A percentile compares a stretch with the other conserved stretches of the same genome.
Evolutionary conservation across 2,113 vertebrate species (phyloP).

Genomic region (Trematocara zebra): DNA sequence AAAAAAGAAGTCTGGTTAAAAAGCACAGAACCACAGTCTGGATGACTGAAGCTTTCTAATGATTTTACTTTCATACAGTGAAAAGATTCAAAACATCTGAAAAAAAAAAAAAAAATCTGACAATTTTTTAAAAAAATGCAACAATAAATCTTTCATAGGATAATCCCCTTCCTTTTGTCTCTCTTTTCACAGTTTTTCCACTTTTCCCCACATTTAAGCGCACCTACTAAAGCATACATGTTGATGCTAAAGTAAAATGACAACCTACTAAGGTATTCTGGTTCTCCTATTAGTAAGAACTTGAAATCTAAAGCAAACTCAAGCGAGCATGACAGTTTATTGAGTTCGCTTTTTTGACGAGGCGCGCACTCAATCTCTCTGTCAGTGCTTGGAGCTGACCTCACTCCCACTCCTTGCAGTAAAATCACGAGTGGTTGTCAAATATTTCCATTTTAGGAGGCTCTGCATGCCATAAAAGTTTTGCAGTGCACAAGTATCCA

Average conservation of each 20-base stretch:
- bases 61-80: not conserved
- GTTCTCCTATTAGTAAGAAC: not conserved
- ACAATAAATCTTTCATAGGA: not conserved
- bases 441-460: slow-evolving; percentile 18
- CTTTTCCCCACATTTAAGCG: not conserved
- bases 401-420: slow-evolving; percentile 37
- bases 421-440: slow-evolving; percentile 58
- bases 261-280: not conserved
- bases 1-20: not conserved
- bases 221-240: not conserved
- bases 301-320: not conserved
- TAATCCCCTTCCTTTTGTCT: not conserved
- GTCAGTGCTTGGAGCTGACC: slow-evolving; percentile 4
- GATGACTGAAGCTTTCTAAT: not conserved
- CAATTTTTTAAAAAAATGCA: not conserved
- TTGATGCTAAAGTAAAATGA: not conserved
- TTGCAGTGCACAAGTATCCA: not conserved
- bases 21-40: not conserved
- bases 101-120: not conserved
- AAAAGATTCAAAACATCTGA: not conserved
- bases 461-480: not conserved
- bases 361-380: not conserved
- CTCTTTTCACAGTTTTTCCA: not conserved
- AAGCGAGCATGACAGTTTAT: not conserved
- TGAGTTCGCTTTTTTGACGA: not conserved